phyloP scores from a whole-genome alignment of 2,797 vertebrate genomes.

The Clarias pachynema region DNA sequence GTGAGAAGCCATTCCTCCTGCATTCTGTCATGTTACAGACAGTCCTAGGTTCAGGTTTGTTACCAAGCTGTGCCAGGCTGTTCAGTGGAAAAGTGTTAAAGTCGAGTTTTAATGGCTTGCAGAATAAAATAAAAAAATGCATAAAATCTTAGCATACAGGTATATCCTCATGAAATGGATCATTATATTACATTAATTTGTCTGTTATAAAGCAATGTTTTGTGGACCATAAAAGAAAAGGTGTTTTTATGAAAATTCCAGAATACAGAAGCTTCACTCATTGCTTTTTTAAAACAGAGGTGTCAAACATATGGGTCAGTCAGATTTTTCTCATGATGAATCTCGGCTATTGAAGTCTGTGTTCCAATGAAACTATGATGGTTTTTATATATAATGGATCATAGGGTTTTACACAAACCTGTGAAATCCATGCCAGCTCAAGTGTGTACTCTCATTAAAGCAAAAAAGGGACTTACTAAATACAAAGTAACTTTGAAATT shows the following conservation, averaged over 20 bases:
- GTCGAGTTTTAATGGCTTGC: background rate
- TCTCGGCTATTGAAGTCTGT: too few relatives aligned
- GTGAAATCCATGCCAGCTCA: background rate
- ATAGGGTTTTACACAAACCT: background rate
- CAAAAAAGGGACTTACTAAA: background rate
- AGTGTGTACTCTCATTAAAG: background rate
- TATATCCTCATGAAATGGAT: background rate
- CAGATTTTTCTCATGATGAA: background rate
- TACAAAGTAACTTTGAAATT: background rate
- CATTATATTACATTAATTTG: background rate
- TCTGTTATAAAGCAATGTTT: background rate
- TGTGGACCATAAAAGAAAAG: background rate
- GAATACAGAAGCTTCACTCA: background rate
- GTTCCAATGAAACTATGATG: background rate
- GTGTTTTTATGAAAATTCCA: background rate
- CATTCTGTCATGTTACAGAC: background rate
- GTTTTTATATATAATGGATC: background rate
- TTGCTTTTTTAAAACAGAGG: background rate
- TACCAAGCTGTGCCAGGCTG: background rate
- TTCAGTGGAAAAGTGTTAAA: constrained; percentile 9
- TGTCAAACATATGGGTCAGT: background rate
- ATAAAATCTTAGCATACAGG: background rate
- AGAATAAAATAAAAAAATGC: background rate
- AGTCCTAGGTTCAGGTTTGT: background rate
- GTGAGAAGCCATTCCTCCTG: background rate